Evolutionary conservation across 30 jellyfish, hydroid and myxozoan genomes (phyloP).

Genomic region (Hydractinia symbiolongicarpus): DNA sequence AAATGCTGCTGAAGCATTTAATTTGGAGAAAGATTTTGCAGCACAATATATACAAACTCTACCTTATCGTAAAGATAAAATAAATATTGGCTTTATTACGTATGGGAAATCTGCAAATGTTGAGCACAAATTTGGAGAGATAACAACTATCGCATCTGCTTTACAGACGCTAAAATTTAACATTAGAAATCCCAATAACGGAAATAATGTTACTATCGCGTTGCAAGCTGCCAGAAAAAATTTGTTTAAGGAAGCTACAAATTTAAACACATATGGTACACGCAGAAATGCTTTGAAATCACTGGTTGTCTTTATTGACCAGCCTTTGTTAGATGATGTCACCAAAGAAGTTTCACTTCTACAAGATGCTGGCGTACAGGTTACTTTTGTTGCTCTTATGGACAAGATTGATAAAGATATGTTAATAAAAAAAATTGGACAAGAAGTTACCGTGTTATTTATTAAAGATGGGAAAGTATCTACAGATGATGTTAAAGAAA

Average conservation of each 20-base stretch:
- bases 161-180: background rate
- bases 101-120: conserved; percentile 10
- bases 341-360: conserved; percentile 19
- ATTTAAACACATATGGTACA: conserved; percentile 19
- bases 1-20: background rate
- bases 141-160: background rate
- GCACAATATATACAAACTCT: background rate
- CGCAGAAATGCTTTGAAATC: conserved; percentile 37
- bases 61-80: background rate
- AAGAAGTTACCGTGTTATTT: no score
- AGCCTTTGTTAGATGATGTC: background rate
- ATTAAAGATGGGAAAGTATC: no score
- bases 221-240: conserved; percentile 30
- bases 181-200: conserved; percentile 4
- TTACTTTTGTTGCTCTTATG: conserved; percentile 54
- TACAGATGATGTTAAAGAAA: background rate
- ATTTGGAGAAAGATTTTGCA: background rate
- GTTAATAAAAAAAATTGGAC: no score
- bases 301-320: conserved; percentile 38
- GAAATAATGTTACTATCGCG: conserved; percentile 35
- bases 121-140: background rate
- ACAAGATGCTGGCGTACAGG: conserved; percentile 36
- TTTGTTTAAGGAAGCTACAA: background rate
- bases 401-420: conserved; percentile 5
- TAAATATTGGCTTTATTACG: conserved; percentile 10